Evolutionary conservation across 2,888 invertebrate species (phyloP), one percentile per base, ranked within the genome.

Genomic region (Watsonalla cultraria): DNA sequence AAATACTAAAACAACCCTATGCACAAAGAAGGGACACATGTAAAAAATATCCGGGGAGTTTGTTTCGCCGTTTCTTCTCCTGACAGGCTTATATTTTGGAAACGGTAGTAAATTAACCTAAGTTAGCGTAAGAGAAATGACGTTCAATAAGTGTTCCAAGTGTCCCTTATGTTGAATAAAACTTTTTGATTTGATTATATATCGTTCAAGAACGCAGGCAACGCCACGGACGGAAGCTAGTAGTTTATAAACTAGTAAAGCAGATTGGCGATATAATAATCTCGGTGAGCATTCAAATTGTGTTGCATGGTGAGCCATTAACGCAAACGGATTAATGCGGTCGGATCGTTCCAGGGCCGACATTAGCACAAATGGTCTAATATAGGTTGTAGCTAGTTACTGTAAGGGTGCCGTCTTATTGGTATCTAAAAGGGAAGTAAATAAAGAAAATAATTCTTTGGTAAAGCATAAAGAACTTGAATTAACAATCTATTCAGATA

Each of bases 261-360:
- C 35, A 48, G 13, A 14, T 14, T 35, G 14, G n/a, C 14, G 8
- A 9, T 37, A 37, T 39, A 37, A 49, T 49, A 49, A 47, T 49
- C 48, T 49, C 6, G 11, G 7, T 48, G 48, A 13, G 35, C 39
- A 49, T 49, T 47, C 46, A 48, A 53, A 53, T 51, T 54, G 55
- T 53, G 53, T 55, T 53, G 49, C 53, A 52, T 51, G 53, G 51
- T 47, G 50, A 56, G 49, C 55, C 55, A 57, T 61, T 56, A 57
- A 37, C 56, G 37, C 45, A 51, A 59, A 56, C 54, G 54, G 59
- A 59, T 61, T 61, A 61, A 50, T 56, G 61, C 55, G 59, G 61
- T 61, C 54, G 57, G 55, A 57, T 57, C 55, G 54, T 51, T 49
- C 53, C 51, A 58, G 49, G 47, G 52, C 51, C 45, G 53, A 54